phyloP scores from a whole-genome alignment of 2,888 invertebrate species.

The Drosophila demipolita region DNA sequence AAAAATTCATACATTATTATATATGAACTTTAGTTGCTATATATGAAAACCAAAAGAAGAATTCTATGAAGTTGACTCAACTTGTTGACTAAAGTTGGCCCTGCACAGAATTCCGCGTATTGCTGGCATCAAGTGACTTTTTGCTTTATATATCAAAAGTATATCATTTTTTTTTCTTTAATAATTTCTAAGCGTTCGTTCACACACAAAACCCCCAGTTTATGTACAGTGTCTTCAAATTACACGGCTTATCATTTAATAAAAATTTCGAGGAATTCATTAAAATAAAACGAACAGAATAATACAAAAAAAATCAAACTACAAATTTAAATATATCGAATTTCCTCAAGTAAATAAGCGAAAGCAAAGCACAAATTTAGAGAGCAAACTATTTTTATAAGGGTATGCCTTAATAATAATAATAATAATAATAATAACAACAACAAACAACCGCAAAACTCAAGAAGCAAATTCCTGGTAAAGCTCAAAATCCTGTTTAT shows the following conservation, averaged over 20 bases:
- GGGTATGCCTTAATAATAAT: slow-evolving; percentile 17
- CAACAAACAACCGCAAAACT: slow-evolving; percentile 4
- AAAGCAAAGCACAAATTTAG: slow-evolving; percentile 31
- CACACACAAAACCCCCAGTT: slow-evolving; percentile 47
- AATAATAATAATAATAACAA: slow-evolving; percentile 23
- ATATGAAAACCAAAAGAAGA: background rate
- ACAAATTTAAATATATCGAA: slow-evolving; percentile 75
- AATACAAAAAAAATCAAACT: slow-evolving; percentile 30
- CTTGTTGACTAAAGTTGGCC: slow-evolving; percentile 16
- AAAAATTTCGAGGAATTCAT: slow-evolving; percentile 74
- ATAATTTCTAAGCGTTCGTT: slow-evolving; percentile 48
- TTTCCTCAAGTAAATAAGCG: slow-evolving; percentile 58
- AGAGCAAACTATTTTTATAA: slow-evolving; percentile 40
- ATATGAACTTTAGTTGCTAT: background rate
- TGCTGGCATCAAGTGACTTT: slow-evolving; percentile 67
- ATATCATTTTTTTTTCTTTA: background rate
- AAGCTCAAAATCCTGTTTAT: slow-evolving; percentile 78
- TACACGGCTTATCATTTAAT: slow-evolving; percentile 74
- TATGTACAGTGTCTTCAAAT: slow-evolving; percentile 75
- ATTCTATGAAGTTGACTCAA: slow-evolving; percentile 29
- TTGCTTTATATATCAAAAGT: slow-evolving; percentile 2
- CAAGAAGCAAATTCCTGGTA: slow-evolving; percentile 66
- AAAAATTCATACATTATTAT: background rate
- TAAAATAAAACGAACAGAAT: slow-evolving; percentile 42
- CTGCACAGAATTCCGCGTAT: slow-evolving; percentile 59